Percentiles rank a stretch among this genome's conserved stretches.
These are phyloP conservation scores for Clavelina lepadiformis DNA, from an alignment of 23 tunicate species.

Conservation along the genomic window DNA sequence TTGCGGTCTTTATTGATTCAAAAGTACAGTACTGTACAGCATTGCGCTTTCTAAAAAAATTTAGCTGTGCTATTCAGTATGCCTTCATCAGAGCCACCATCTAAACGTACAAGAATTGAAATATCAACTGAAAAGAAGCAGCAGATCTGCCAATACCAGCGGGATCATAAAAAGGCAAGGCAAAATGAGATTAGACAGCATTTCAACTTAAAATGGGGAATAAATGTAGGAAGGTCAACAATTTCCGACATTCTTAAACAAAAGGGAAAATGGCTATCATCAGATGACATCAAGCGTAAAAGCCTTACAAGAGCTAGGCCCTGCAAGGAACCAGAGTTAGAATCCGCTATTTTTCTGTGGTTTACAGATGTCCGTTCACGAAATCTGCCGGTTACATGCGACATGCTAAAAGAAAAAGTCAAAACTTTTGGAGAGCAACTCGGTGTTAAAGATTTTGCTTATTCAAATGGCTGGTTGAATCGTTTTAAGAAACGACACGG, in stretches of 20 bases:
- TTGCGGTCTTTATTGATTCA: too few relatives aligned
- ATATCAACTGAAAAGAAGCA: too few relatives aligned
- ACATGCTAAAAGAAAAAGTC: constrained; percentile 15
- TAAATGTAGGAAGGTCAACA: too few relatives aligned
- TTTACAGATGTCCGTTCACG: constrained; percentile 9
- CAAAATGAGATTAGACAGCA: too few relatives aligned
- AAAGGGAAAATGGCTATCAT: constrained; percentile 13
- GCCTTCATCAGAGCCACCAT: too few relatives aligned
- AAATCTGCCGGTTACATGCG: constrained; percentile 11
- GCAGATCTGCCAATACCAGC: too few relatives aligned
- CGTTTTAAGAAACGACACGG: constrained; percentile 12
- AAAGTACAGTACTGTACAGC: too few relatives aligned
- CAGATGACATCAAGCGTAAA: constrained; percentile 4
- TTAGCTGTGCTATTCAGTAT: too few relatives aligned
- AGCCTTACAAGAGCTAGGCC: constrained; percentile 10
- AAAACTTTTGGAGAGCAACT: constrained; percentile 12
- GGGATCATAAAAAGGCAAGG: too few relatives aligned
- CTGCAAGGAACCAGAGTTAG: constrained; percentile 10
- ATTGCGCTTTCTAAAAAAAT: too few relatives aligned
- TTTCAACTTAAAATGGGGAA: too few relatives aligned
- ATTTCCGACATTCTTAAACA: constrained; percentile 9
- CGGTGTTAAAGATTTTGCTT: constrained; percentile 4
- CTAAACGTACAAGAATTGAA: too few relatives aligned
- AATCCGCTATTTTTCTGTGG: constrained; percentile 7
- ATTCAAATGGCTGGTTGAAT: constrained; percentile 15